These are phyloP conservation scores for Tauraco hartlaubi DNA, from an alignment of 2,797 vertebrate species.

Conservation along the genomic window DNA sequence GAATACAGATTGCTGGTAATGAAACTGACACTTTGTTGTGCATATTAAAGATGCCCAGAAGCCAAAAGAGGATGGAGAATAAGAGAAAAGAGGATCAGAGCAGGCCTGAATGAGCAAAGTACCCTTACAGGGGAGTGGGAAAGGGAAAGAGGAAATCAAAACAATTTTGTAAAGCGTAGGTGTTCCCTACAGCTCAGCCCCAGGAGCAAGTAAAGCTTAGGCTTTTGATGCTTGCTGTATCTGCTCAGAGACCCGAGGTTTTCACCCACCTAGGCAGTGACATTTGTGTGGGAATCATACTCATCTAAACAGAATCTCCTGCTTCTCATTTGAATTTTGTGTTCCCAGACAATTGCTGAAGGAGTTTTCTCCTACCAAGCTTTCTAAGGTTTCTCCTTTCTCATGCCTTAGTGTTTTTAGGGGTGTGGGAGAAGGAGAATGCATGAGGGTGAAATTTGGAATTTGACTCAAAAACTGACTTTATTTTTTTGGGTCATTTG, in stretches of 20 bases:
- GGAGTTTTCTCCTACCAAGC: background rate
- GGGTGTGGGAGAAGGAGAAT: fast-evolving
- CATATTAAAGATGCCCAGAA: slow-evolving; percentile 71
- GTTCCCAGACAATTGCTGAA: background rate
- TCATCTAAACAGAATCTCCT: background rate
- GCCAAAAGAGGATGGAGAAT: slow-evolving; percentile 38
- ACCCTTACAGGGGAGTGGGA: background rate
- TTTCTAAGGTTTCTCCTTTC: background rate
- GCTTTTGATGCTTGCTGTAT: background rate
- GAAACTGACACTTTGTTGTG: slow-evolving; percentile 66
- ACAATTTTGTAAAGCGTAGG: background rate
- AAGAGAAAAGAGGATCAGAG: slow-evolving; percentile 35
- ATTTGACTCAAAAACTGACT: background rate
- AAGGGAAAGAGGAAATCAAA: slow-evolving; percentile 35
- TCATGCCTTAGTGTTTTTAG: background rate
- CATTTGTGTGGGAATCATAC: background rate
- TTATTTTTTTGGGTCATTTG: background rate
- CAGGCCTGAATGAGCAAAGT: slow-evolving; percentile 14
- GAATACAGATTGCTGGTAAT: slow-evolving; percentile 75
- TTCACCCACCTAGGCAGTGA: background rate
- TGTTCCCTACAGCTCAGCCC: background rate
- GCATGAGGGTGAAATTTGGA: background rate
- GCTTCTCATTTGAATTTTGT: background rate
- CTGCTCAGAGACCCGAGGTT: background rate
- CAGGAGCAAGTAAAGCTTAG: background rate